Evolutionary conservation across 2,113 vertebrate genomes (phyloP), one percentile per base, ranked within the genome.

Genomic region (Oxyruncus cristatus): DNA sequence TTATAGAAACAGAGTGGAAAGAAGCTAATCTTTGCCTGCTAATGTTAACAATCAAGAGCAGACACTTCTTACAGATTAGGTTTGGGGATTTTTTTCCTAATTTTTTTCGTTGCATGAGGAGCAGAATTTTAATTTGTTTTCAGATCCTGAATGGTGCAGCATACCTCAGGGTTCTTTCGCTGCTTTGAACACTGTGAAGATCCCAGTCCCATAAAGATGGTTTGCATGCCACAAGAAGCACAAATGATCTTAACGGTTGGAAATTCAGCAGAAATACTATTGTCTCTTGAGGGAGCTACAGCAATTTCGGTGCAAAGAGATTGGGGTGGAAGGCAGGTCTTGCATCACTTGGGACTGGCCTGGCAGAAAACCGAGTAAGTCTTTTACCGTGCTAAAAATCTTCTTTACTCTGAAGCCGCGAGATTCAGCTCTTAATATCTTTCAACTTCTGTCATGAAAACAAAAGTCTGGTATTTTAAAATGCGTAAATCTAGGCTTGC

Each of bases 11-110:
- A 44, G 28, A 66, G 37, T 21, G 50, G 39, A 88, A 77, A 89
- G 33, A 27, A 74, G 73, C 50, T 92, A 32, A 56, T 89, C 47
- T 80, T 63, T 76, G 46, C 63, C 41, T 76, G 27, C 46, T 83
- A 28, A 61, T 15, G 16, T 46, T 80, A 62, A 16, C 22, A 42
- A 7, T 41, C 41, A n/a, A 58, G 58, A 84, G 33, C 6, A 81
- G 65, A 24, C 7, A 2, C 22, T 83, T 88, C 7, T 2, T 88
- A 35, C 7, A 58, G 30, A 47, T 68, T 22, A 35, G 47, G 41
- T 20, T 56, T 16, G 30, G 18, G 23, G 20, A 1, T 2, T n/a
- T 53, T 65, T 71, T 30, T 2, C 3, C 17, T 3, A 2, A 1
- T 32, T 46, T 30, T 35, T 18, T 10, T 3, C 13, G 15, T 70